Conservation (phyloP, 2,113 vertebrate species). For the Etheostoma cragini region DNA sequence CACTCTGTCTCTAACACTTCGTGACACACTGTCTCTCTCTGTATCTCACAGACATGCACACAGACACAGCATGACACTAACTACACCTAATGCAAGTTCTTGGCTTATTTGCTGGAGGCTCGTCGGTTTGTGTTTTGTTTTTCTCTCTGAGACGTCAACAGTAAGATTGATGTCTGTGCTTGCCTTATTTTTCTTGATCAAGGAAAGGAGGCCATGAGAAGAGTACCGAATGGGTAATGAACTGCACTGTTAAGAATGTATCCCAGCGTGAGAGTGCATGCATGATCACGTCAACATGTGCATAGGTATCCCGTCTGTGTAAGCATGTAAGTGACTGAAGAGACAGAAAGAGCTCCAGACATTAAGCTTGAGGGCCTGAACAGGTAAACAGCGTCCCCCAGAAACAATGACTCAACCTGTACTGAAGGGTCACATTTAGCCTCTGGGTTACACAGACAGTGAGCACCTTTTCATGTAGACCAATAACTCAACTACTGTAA, state of each 20-base stretch:
- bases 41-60: constrained; percentile 45
- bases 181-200: constrained; percentile 51
- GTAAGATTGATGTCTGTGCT: constrained; percentile 39
- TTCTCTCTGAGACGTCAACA: constrained; percentile 37
- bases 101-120: constrained; percentile 54
- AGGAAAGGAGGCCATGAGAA: constrained; percentile 14
- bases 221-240: constrained; percentile 40
- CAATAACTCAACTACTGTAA: background rate
- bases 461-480: background rate
- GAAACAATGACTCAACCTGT: constrained; percentile 28
- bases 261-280: constrained; percentile 1
- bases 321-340: background rate
- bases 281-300: background rate
- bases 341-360: constrained; percentile 1
- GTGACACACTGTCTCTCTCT: constrained; percentile 19
- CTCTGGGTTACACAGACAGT: constrained; percentile 16
- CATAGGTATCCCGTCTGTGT: background rate
- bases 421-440: constrained; percentile 20
- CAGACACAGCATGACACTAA: constrained; percentile 45
- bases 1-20: constrained; percentile 23
- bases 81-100: constrained; percentile 47
- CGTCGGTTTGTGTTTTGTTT: background rate
- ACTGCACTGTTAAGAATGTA: constrained; percentile 16
- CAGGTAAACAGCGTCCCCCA: constrained; percentile 21
- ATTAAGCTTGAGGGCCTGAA: constrained; percentile 2